A percentile compares a stretch with the other conserved stretches of the same genome.
Conservation (phyloP, 2,113 vertebrate species). For the Campylomormyrus tamandua region DNA sequence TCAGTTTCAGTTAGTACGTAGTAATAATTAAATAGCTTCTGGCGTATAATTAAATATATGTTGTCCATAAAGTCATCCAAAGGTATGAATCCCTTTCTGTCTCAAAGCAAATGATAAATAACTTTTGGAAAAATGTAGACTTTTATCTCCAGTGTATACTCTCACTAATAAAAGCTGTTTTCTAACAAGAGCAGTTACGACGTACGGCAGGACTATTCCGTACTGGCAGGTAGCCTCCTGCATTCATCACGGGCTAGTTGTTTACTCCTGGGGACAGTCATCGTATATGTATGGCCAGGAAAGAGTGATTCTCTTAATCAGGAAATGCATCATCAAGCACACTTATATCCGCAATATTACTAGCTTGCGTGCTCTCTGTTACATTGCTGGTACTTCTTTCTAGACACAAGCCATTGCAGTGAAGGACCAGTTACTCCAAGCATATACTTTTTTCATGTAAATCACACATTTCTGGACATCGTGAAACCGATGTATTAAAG, state of each 20-base stretch:
- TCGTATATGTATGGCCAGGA: not conserved
- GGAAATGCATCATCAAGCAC: not conserved
- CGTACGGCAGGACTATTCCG: not conserved
- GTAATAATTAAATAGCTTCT: not conserved
- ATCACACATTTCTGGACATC: not conserved
- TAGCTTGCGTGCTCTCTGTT: not conserved
- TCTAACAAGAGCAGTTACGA: not conserved
- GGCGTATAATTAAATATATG: not conserved
- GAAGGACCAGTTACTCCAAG: not conserved
- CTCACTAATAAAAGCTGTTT: not conserved
- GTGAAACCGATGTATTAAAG: not conserved
- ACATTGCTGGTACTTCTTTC: not conserved
- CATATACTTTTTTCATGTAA: not conserved
- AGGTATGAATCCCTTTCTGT: not conserved
- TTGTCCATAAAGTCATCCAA: not conserved
- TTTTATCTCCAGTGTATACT: not conserved
- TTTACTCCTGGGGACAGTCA: not conserved
- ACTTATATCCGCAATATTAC: not conserved
- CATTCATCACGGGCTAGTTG: not conserved
- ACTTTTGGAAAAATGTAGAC: not conserved
- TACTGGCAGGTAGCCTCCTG: not conserved
- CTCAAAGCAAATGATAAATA: not conserved
- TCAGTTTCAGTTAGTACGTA: not conserved
- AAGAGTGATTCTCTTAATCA: not conserved
- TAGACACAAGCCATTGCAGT: not conserved